Evolutionary conservation across 2,888 invertebrate species (phyloP), one percentile per base, ranked within the genome.

Genomic region (Zaprionus bogoriensis): DNA sequence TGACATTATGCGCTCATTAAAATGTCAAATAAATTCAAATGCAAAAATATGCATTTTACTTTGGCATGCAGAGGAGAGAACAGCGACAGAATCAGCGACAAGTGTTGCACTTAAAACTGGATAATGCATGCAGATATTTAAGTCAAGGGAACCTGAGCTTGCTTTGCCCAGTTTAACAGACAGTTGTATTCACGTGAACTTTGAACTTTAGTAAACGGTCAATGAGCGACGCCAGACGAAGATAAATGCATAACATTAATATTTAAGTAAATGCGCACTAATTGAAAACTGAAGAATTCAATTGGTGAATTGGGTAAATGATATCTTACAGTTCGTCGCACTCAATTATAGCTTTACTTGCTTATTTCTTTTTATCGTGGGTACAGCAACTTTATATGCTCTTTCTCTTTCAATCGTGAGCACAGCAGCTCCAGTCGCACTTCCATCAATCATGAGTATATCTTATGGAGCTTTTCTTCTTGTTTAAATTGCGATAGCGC

Each of bases 11-110:
- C 80, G 69, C 86, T 87, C 84, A 84, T 84, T 84, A 84, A 82
- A 84, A 87, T 87, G 77, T 85, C 84, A 84, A 84, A 84, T 85
- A 84, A 79, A 85, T 82, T 77, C 68, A 79, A 79, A 77, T 75
- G 66, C 59, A 74, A 69, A 82, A 73, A 36, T 63, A 69, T 72
- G 75, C 66, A 72, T 73, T 71, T 68, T 59, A 65, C 46, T 54
- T 55, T 57, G 36, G 51, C 54, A 60, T 53, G 65, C 62, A 25
- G 47, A 57, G 23, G 46, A 20, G 19, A 12, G 5, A 41, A 44
- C 48, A 10, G 30, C 27, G 47, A 52, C 48, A 58, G 28, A 22
- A 48, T 6, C 41, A 25, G 36, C 45, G 28, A 38, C 69, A 69
- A 71, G 74, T 74, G 74, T 59, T 57, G 59, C 74, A 71, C 71